Evolutionary conservation across 2,797 vertebrate species (phyloP).

Genomic region (Poeciliopsis infans): DNA sequence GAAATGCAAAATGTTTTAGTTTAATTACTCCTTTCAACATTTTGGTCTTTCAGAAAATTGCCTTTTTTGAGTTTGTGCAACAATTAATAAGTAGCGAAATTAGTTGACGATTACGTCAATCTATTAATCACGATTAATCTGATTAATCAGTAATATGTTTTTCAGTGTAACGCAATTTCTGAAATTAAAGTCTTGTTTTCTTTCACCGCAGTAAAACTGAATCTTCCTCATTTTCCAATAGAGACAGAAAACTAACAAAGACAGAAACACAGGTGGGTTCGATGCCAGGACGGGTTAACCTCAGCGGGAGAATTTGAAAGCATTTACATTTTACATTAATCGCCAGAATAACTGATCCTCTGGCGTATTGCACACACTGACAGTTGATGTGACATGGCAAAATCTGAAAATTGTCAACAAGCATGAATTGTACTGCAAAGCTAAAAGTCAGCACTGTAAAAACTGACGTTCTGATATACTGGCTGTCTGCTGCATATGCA

Average conservation of each 20-base stretch:
- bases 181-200: background rate
- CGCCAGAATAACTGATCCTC: no score
- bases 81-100: no score
- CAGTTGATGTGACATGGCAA: background rate
- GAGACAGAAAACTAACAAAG: background rate
- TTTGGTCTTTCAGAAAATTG: no score
- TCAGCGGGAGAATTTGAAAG: slow-evolving; percentile 37
- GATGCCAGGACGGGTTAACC: slow-evolving; percentile 39
- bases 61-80: no score
- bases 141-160: no score
- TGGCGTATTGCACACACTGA: background rate
- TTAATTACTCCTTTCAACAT: no score
- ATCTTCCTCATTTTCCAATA: background rate
- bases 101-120: no score
- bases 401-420: background rate
- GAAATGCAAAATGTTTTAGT: no score
- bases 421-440: background rate
- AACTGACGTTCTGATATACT: no score
- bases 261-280: slow-evolving; percentile 17
- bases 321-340: background rate
- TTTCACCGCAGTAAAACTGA: background rate
- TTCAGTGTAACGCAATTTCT: background rate
- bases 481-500: background rate
- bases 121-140: no score
- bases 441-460: background rate